phyloP scores from a whole-genome alignment of 35 echinoderm and acorn worm species.

The Strongylocentrotus purpuratus region DNA sequence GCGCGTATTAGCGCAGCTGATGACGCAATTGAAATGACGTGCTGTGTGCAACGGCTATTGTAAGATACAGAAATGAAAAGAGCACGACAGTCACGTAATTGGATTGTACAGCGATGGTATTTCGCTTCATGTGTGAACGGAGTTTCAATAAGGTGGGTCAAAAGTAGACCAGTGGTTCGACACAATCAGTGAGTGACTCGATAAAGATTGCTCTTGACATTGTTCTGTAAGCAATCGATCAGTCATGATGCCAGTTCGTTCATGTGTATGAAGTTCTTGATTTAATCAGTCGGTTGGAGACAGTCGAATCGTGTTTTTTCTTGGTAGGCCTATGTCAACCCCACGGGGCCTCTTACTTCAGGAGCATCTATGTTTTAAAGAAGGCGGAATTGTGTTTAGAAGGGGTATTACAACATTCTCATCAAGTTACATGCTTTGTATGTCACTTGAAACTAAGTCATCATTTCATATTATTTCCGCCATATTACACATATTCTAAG shows the following conservation, averaged over 20 bases:
- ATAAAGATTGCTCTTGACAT: background rate
- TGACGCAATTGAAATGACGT: no score
- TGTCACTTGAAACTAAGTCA: background rate
- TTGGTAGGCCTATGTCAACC: background rate
- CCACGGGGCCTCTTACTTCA: background rate
- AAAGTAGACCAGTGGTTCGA: background rate
- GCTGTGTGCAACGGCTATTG: no score
- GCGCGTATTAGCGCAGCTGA: no score
- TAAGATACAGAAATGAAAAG: no score
- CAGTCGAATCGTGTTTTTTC: background rate
- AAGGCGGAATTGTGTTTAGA: background rate
- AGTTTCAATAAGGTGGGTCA: background rate
- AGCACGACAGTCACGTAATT: no score
- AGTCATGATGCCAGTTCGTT: background rate
- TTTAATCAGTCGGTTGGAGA: background rate
- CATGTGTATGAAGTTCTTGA: background rate
- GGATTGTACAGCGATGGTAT: no score
- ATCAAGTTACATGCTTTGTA: background rate
- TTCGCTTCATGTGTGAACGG: background rate
- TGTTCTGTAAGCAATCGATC: conserved; percentile 6
- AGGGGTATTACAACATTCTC: background rate
- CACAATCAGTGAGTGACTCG: background rate
- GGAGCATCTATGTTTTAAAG: background rate
- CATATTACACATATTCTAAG: no score
- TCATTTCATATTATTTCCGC: background rate